A percentile compares a stretch with the other conserved stretches of the same genome.
Evolutionary conservation across 2,888 invertebrate genomes (phyloP).

Genomic region (Lottia gigantea): DNA sequence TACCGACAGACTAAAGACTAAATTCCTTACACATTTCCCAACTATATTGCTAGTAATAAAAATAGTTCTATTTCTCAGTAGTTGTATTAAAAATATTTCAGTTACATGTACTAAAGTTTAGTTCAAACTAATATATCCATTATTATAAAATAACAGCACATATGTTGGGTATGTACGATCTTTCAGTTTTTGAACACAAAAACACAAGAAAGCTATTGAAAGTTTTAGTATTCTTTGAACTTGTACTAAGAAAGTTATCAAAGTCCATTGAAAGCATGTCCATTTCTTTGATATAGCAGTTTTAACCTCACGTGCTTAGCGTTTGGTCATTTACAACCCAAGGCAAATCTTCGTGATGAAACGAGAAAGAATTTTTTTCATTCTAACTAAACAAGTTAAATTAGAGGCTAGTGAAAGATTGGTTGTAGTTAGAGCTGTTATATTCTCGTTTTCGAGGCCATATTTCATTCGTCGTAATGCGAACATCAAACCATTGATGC

Average conservation of each 20-base stretch:
- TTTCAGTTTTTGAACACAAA: not conserved
- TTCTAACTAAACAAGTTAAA: slow-evolving; percentile 8
- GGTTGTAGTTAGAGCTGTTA: slow-evolving; percentile 1
- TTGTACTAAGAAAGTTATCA: slow-evolving; percentile 7
- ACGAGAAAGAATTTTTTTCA: slow-evolving; percentile 8
- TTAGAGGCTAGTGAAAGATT: slow-evolving; percentile 10
- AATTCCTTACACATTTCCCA: not conserved
- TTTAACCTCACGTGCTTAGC: not conserved
- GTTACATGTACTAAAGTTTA: no score
- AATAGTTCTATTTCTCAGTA: not conserved
- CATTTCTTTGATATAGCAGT: slow-evolving; percentile 2
- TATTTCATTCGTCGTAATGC: slow-evolving; percentile 8
- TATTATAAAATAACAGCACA: slow-evolving; percentile 6
- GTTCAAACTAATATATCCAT: not conserved
- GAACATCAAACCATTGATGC: slow-evolving; percentile 11
- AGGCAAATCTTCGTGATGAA: slow-evolving; percentile 8
- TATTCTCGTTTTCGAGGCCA: slow-evolving; percentile 7
- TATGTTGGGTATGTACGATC: not conserved
- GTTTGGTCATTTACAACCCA: slow-evolving; percentile 6
- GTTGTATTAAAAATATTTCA: no score
- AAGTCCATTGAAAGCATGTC: slow-evolving; percentile 7
- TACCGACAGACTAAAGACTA: not conserved
- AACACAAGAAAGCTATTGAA: slow-evolving; percentile 1
- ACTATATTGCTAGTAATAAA: not conserved
- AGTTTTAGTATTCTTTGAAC: not conserved